Evolutionary conservation across 2,888 invertebrate species (phyloP).

Genomic region (Cephalotes varians): DNA sequence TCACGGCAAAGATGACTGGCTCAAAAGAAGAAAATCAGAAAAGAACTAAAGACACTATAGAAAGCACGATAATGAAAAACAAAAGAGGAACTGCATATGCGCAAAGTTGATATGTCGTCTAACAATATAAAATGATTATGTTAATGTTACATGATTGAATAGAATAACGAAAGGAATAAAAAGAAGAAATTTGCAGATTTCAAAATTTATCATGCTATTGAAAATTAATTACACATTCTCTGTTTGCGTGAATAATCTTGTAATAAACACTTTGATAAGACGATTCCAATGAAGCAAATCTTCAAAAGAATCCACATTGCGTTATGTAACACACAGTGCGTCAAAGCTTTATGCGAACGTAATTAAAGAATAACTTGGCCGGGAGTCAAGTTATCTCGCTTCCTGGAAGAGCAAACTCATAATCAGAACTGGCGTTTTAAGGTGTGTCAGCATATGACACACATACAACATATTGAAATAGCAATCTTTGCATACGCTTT

Average conservation of each 20-base stretch:
- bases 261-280: constrained; percentile 18
- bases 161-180: not conserved
- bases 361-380: constrained; percentile 44
- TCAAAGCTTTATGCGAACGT: not conserved
- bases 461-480: not conserved
- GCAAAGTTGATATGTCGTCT: no score
- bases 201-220: not conserved
- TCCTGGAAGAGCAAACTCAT: constrained; percentile 6
- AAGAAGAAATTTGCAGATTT: not conserved
- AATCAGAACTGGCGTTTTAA: not conserved
- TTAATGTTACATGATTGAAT: no score
- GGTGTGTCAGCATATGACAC: constrained; percentile 13
- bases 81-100: no score
- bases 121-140: no score
- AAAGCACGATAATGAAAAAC: no score
- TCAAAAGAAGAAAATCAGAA: no score
- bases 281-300: constrained; percentile 15
- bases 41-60: no score
- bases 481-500: not conserved
- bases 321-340: constrained; percentile 7
- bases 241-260: constrained; percentile 27
- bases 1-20: no score
- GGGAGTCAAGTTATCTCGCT: constrained; percentile 21
- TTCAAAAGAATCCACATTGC: not conserved
- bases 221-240: not conserved